Percentiles rank a stretch among this genome's conserved stretches.
These are phyloP conservation scores for Liolophura sinensis DNA, from an alignment of 1,140 invertebrate species.

Conservation along the genomic window DNA sequence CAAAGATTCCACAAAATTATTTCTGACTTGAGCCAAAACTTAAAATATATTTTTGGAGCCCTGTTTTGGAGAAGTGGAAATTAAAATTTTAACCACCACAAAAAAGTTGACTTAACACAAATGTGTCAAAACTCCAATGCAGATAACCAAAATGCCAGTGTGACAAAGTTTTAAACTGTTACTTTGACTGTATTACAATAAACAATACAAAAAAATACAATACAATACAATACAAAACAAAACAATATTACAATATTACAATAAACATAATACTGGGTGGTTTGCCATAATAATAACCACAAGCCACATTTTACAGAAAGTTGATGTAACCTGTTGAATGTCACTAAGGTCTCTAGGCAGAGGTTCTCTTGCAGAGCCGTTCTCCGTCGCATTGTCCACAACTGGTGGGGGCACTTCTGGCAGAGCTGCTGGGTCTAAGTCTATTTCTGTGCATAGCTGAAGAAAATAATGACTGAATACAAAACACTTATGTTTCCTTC, in stretches of 20 bases:
- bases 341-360: background rate
- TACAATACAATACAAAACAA: conserved; percentile 9
- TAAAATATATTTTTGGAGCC: too few relatives aligned
- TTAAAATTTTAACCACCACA: too few relatives aligned
- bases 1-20: too few relatives aligned
- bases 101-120: too few relatives aligned
- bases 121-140: too few relatives aligned
- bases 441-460: conserved; percentile 1
- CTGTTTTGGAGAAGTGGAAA: too few relatives aligned
- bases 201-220: background rate
- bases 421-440: background rate
- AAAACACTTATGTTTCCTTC: conserved; percentile 7
- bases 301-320: conserved; percentile 2
- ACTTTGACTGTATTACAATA: too few relatives aligned
- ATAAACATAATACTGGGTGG: background rate
- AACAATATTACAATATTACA: conserved; percentile 3
- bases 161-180: too few relatives aligned
- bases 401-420: conserved; percentile 12
- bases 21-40: too few relatives aligned
- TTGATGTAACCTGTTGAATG: background rate
- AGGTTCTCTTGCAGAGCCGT: conserved; percentile 2
- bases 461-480: background rate
- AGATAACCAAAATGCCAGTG: too few relatives aligned
- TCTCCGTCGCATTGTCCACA: conserved; percentile 6
- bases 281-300: background rate